phyloP scores from a whole-genome alignment of 2,888 invertebrate species.

The Spodoptera littoralis region DNA sequence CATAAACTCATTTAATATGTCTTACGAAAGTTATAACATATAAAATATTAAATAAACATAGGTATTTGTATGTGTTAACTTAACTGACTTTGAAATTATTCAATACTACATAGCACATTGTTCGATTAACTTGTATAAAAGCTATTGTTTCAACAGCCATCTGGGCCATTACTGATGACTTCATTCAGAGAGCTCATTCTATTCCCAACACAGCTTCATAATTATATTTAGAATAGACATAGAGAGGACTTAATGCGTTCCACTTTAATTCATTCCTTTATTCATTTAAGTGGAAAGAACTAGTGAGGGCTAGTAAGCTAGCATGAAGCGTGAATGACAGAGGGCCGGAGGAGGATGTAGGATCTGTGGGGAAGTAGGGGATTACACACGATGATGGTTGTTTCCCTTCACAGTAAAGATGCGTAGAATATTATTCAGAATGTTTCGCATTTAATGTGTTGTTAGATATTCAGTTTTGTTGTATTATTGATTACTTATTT shows the following conservation, averaged over 20 bases:
- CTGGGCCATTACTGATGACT: too few species aligned
- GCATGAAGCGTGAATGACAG: conserved; percentile 49
- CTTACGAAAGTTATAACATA: too few species aligned
- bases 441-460: background rate
- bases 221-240: background rate
- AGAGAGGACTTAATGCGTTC: conserved; percentile 11
- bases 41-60: too few species aligned
- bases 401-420: conserved; percentile 24
- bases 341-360: conserved; percentile 40
- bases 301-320: conserved; percentile 40
- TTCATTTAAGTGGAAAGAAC: conserved; percentile 46
- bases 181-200: too few species aligned
- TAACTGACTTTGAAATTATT: too few species aligned
- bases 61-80: too few species aligned
- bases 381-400: conserved; percentile 43
- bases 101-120: too few species aligned
- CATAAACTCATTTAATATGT: too few species aligned
- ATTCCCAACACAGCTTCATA: too few species aligned
- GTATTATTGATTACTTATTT: too few species aligned
- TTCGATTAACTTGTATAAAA: too few species aligned
- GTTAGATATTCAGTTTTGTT: background rate
- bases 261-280: conserved; percentile 42
- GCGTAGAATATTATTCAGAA: conserved; percentile 10
- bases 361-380: conserved; percentile 44
- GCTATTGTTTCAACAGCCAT: too few species aligned